Conservation (phyloP, 2,888 invertebrate species). For the Heliothis peltigera region DNA sequence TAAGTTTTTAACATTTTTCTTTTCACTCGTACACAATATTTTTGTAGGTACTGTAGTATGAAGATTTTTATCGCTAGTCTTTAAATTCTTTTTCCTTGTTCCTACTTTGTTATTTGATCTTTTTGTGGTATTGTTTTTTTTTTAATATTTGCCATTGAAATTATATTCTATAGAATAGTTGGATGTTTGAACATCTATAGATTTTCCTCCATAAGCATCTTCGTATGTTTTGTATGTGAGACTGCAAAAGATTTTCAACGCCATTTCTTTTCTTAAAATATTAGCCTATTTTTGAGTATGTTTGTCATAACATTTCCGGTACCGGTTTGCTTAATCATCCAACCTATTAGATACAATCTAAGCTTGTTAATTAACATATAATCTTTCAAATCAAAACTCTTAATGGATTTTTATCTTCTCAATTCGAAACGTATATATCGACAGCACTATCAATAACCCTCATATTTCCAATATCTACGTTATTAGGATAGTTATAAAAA, state of each 20-base stretch:
- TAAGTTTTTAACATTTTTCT: constrained; percentile 92
- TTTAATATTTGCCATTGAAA: constrained; percentile 8
- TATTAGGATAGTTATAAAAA: constrained; percentile 67
- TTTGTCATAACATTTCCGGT: constrained; percentile 9
- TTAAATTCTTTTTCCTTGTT: constrained; percentile 34
- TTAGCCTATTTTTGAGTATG: neutral
- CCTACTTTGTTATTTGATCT: constrained; percentile 18
- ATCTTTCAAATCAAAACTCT: constrained; percentile 10
- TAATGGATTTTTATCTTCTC: constrained; percentile 19
- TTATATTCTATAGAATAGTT: constrained; percentile 17
- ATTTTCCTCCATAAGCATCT: constrained; percentile 17
- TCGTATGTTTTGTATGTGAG: neutral
- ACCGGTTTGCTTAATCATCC: neutral
- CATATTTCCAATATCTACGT: constrained; percentile 56
- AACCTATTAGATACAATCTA: constrained; percentile 3
- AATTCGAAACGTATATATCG: constrained; percentile 31
- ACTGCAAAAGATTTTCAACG: neutral
- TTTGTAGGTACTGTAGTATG: neutral
- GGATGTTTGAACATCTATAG: neutral
- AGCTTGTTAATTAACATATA: constrained; percentile 12
- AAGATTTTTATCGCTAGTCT: constrained; percentile 20
- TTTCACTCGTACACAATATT: neutral
- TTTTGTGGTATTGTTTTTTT: constrained; percentile 17
- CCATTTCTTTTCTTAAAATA: neutral
- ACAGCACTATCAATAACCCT: constrained; percentile 54